phyloP scores from a whole-genome alignment of 1,140 invertebrate species.

The Zaprionus nigranus region DNA sequence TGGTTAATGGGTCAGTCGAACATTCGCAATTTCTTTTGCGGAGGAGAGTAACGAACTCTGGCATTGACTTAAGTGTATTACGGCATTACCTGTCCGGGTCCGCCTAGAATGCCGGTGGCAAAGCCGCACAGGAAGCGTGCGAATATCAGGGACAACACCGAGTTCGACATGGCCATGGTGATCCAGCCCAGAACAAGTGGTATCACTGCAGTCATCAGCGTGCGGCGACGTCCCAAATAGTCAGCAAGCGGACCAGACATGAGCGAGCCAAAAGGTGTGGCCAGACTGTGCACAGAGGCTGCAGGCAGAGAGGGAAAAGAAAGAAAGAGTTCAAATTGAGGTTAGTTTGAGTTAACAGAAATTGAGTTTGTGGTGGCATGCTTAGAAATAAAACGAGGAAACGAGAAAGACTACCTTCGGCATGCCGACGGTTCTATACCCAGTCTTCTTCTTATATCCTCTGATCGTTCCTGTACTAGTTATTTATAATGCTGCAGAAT shows the following conservation, averaged over 20 bases:
- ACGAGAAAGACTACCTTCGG: fast-evolving
- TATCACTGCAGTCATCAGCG: constrained; percentile 86
- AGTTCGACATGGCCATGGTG: constrained; percentile 86
- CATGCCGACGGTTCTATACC: no score
- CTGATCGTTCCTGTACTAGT: no score
- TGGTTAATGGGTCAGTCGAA: constrained; percentile 72
- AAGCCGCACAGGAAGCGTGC: constrained; percentile 89
- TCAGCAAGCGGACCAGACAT: constrained; percentile 88
- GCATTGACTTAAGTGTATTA: constrained; percentile 13
- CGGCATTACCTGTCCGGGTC: constrained; percentile 87
- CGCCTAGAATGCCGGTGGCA: constrained; percentile 89
- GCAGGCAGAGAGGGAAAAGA: constrained; percentile 55
- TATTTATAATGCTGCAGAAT: no score
- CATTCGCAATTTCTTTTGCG: constrained; percentile 14
- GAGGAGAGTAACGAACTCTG: constrained; percentile 33
- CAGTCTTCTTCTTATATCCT: no score
- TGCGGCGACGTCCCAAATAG: constrained; percentile 86
- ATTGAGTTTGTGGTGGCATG: no score
- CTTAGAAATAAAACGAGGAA: no score
- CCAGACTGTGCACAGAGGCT: constrained; percentile 89
- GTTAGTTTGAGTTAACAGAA: neutral
- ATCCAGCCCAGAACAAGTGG: constrained; percentile 88
- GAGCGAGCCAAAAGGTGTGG: constrained; percentile 88
- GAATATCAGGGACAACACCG: constrained; percentile 86
- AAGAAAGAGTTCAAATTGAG: neutral